Base-by-base conservation (phyloP, 2,888 invertebrate genomes). In the Hofmannophila pseudospretella region DNA sequence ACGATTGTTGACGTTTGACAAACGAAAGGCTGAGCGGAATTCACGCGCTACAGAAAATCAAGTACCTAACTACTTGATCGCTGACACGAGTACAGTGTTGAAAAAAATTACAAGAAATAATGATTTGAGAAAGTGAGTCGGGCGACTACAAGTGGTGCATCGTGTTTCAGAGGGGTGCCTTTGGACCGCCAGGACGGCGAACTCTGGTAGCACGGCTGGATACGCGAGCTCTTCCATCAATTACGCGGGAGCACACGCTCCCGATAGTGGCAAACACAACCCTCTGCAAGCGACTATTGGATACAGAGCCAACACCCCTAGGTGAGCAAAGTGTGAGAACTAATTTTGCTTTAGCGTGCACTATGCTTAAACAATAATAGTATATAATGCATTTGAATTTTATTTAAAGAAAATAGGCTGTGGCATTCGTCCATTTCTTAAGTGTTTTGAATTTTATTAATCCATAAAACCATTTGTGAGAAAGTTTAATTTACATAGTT, bases 101-200 rank as follows among this genome's bases (percentile, higher is more conserved):
- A 38, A 54, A 42, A 52, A 54, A 57, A 54, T 51, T 19, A 42
- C 12, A 42, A 39, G 33, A 42, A 27, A 34, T 42, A 38, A 25
- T 42, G 35, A 34, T 35, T 34, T 44, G 25, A 48, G 32, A 38
- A 34, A 11, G 10, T 36, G 32, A 22, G 33, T 29, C 25, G 30
- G 19, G 53, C 44, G 50, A 52, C 59, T 74, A 67, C 75, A 77
- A 67, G 63, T 61, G 58, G 63, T 74, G 59, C 74, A 52, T 74
- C 73, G 74, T 81, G 70, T 81, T 86, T 81, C 85, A 85, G 85
- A n/a, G 72, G 68, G 81, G 93, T 92, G 67, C 90, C 91, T 91
- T 91, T 91, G 91, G 79, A 90, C 90, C 86, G 91, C 89, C 93
- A 80, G 87, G 91, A 90, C 93, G 80, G 85, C 86, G 80, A 77